Conservation (phyloP, 2,888 invertebrate species). For the Venusia cambrica region DNA sequence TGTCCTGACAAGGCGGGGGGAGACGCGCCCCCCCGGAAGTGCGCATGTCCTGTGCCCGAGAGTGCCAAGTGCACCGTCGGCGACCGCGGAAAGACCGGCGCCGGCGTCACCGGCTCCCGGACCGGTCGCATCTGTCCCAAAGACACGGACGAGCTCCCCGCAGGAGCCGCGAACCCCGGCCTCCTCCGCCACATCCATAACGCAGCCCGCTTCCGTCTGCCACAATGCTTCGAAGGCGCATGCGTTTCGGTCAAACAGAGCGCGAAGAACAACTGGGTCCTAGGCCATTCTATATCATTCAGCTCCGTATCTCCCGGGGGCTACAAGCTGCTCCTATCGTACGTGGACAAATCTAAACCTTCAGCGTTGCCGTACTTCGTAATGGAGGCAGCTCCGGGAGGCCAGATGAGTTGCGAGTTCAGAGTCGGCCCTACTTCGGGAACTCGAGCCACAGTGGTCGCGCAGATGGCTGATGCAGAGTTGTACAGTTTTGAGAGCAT, state of each 20-base stretch:
- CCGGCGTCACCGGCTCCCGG: slow-evolving; percentile 70
- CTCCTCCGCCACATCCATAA: slow-evolving; percentile 68
- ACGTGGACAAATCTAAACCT: slow-evolving; percentile 54
- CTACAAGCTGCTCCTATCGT: slow-evolving; percentile 64
- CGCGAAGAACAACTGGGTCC: slow-evolving; percentile 55
- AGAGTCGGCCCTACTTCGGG: slow-evolving; percentile 59
- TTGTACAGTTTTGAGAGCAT: slow-evolving; percentile 70
- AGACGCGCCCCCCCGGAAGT: slow-evolving; percentile 30
- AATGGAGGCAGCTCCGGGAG: slow-evolving; percentile 73
- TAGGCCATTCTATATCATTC: slow-evolving; percentile 67
- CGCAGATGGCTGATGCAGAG: slow-evolving; percentile 64
- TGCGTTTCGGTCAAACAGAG: slow-evolving; percentile 62
- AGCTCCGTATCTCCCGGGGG: slow-evolving; percentile 75
- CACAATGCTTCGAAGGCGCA: slow-evolving; percentile 75
- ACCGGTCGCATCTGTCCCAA: slow-evolving; percentile 39
- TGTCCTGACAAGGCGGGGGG: slow-evolving; percentile 22
- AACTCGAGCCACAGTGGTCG: slow-evolving; percentile 62
- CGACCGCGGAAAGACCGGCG: slow-evolving; percentile 70
- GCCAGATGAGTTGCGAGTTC: slow-evolving; percentile 69
- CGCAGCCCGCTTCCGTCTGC: slow-evolving; percentile 62
- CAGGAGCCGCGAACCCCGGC: slow-evolving; percentile 59
- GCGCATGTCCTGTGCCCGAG: slow-evolving; percentile 37
- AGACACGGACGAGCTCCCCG: slow-evolving; percentile 46
- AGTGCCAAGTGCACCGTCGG: slow-evolving; percentile 40
- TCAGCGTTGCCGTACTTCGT: slow-evolving; percentile 63